Percentiles rank a stretch among this genome's conserved stretches.
Evolutionary conservation across 2,888 invertebrate genomes (phyloP).

Genomic region (Ichneumoninae sp.): DNA sequence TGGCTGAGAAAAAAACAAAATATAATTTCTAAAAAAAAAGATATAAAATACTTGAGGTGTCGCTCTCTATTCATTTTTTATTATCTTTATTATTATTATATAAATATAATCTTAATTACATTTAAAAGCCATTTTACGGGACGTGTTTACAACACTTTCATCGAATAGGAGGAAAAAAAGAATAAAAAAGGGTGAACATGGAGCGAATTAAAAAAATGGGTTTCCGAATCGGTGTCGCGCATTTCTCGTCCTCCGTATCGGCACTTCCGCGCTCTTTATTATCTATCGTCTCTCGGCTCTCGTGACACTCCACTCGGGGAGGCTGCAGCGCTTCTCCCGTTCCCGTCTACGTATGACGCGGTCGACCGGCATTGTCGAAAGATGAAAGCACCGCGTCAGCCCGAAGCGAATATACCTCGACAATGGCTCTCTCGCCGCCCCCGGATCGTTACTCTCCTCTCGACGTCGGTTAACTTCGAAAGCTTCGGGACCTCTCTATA

Average conservation of each 20-base stretch:
- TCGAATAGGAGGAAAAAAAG: not conserved
- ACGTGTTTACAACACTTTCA: not conserved
- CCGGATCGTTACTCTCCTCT: constrained; percentile 55
- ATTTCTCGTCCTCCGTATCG: constrained; percentile 4
- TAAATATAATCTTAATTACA: too few relatives aligned
- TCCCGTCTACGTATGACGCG: constrained; percentile 12
- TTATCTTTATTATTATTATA: too few relatives aligned
- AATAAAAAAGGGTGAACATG: not conserved
- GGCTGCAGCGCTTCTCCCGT: constrained; percentile 19
- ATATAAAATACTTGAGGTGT: not conserved
- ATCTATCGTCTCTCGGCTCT: constrained; percentile 36
- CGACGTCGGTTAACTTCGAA: constrained; percentile 7
- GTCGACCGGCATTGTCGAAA: constrained; percentile 51
- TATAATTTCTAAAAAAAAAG: not conserved
- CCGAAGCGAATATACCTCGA: constrained; percentile 29
- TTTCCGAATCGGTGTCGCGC: constrained; percentile 47
- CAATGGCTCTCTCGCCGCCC: not conserved
- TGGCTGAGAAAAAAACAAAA: not conserved
- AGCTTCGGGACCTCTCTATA: not conserved
- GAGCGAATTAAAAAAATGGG: constrained; percentile 12
- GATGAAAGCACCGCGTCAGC: constrained; percentile 49
- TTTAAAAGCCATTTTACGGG: not conserved
- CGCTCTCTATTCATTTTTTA: too few relatives aligned
- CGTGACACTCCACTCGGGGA: constrained; percentile 20
- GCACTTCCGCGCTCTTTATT: constrained; percentile 16